Evolutionary conservation across 2,113 vertebrate genomes (phyloP).

Genomic region (Trachemys scripta): DNA sequence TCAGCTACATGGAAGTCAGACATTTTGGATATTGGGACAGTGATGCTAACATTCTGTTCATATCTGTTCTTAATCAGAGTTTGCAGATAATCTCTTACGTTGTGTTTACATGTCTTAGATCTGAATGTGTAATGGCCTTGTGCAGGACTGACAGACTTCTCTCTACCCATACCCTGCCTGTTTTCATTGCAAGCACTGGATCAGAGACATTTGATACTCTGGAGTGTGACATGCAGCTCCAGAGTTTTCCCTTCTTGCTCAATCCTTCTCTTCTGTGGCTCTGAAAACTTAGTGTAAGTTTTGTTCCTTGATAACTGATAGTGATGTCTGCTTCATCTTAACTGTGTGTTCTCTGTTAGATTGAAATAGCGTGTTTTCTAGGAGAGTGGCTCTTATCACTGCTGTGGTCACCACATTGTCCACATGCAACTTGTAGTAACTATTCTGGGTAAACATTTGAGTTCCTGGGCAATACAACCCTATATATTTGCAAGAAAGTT

Average conservation of each 20-base stretch:
- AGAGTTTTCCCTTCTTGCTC: constrained; percentile 17
- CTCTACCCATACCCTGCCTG: neutral
- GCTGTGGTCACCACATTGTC: neutral
- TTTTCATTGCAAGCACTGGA: neutral
- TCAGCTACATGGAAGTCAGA: neutral
- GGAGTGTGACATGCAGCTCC: neutral
- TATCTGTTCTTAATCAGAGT: neutral
- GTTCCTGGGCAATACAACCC: accelerated
- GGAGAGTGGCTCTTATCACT: neutral
- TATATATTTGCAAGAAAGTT: accelerated
- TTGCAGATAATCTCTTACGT: neutral
- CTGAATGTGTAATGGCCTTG: neutral
- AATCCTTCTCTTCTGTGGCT: neutral
- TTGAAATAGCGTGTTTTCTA: neutral
- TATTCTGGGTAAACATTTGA: neutral
- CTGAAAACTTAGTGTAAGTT: neutral
- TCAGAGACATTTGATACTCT: neutral
- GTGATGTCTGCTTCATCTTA: neutral
- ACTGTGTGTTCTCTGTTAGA: neutral
- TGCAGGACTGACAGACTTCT: constrained; percentile 23
- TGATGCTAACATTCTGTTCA: neutral
- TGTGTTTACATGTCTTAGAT: accelerated
- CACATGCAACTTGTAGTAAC: accelerated
- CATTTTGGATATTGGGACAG: neutral
- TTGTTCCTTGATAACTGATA: neutral